phyloP scores from a whole-genome alignment of 2,888 invertebrate species.

The Barypeithes pellucidus region DNA sequence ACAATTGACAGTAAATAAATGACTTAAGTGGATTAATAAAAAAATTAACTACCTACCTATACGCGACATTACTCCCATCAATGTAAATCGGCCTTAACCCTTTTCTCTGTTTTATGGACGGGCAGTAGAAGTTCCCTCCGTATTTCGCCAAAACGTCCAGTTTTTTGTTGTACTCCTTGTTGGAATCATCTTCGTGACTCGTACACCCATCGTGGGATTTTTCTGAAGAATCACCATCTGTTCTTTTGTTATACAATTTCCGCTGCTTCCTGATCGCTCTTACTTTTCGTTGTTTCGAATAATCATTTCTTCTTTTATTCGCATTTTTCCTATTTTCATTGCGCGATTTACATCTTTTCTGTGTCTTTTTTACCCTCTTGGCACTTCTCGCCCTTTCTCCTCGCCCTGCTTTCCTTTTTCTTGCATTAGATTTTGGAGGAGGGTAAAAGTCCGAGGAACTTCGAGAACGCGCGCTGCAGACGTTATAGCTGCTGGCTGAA shows the following conservation, averaged over 20 bases:
- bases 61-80: constrained; percentile 51
- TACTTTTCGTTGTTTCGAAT: too few relatives aligned
- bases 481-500: background rate
- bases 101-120: constrained; percentile 17
- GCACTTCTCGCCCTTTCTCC: background rate
- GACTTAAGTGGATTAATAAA: too few relatives aligned
- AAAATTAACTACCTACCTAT: constrained; percentile 29
- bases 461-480: background rate
- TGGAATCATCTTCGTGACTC: background rate
- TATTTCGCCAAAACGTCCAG: constrained; percentile 28
- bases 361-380: background rate
- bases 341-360: background rate
- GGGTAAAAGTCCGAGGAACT: background rate
- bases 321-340: background rate
- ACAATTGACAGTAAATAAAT: too few relatives aligned
- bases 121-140: constrained; percentile 48
- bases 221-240: background rate
- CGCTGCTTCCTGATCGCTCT: background rate
- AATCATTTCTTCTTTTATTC: background rate
- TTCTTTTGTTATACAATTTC: background rate
- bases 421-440: background rate
- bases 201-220: background rate
- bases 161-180: constrained; percentile 30
- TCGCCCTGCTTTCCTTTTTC: background rate
- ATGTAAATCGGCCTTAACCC: constrained; percentile 50